A percentile compares a stretch with the other conserved stretches of the same genome.
Conservation (phyloP, 1,140 invertebrate species). For the Tribolium castaneum region DNA sequence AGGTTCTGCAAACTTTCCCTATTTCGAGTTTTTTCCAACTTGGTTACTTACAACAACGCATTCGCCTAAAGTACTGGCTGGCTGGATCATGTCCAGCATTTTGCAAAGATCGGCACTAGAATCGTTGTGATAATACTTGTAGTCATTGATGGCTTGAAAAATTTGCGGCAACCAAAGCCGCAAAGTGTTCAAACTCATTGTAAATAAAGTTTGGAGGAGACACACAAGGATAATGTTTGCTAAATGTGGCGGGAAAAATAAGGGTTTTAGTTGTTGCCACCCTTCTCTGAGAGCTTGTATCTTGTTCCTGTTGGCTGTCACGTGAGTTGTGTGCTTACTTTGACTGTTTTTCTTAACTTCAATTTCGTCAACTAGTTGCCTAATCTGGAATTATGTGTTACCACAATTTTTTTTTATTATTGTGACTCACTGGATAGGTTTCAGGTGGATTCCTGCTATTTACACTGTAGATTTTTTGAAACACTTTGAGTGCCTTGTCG, state of each 20-base stretch:
- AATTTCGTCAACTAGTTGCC: conserved; percentile 49
- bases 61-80: neutral
- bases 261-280: conserved; percentile 48
- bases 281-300: conserved; percentile 49
- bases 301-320: conserved; percentile 39
- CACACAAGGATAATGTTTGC: conserved; percentile 47
- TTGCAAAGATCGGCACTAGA: conserved; percentile 24
- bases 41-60: conserved; percentile 26
- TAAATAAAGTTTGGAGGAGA: conserved; percentile 48
- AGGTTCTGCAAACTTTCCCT: conserved; percentile 23
- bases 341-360: conserved; percentile 11
- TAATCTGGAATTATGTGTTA: conserved; percentile 42
- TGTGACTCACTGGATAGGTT: conserved; percentile 70
- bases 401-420: too few species aligned
- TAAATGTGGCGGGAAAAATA: conserved; percentile 50
- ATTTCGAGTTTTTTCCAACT: neutral
- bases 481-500: conserved; percentile 72
- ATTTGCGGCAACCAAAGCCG: conserved; percentile 43
- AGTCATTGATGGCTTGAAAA: conserved; percentile 46
- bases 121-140: conserved; percentile 34
- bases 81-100: conserved; percentile 35
- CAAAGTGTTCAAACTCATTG: conserved; percentile 50
- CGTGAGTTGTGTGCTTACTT: neutral
- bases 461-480: conserved; percentile 68
- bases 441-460: conserved; percentile 71